phyloP scores from a whole-genome alignment of 2,113 vertebrate genomes.

The Sceloporus undulatus region DNA sequence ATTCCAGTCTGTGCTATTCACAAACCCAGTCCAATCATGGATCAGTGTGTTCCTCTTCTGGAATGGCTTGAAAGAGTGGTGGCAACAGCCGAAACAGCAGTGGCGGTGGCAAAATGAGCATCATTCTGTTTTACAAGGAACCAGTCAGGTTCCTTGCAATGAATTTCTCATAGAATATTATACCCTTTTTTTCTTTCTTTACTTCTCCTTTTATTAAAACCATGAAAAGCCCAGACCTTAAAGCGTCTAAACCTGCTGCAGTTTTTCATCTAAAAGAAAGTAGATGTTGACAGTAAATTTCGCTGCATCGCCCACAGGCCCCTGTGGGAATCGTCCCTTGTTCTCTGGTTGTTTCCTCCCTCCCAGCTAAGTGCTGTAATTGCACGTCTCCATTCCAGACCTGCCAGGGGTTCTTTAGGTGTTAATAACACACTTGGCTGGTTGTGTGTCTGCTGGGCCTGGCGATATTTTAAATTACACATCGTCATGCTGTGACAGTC shows the following conservation, averaged over 20 bases:
- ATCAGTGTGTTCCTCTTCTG: neutral
- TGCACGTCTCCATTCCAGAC: slow-evolving; percentile 38
- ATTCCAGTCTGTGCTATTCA: neutral
- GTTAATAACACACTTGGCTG: slow-evolving; percentile 43
- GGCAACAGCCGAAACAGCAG: too few relatives aligned
- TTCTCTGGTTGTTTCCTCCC: slow-evolving; percentile 17
- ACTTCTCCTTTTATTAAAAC: neutral
- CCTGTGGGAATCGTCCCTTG: slow-evolving; percentile 17
- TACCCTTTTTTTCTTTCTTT: neutral
- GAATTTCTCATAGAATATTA: neutral
- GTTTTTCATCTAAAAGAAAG: slow-evolving; percentile 23
- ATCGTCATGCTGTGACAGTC: neutral
- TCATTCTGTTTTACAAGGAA: neutral
- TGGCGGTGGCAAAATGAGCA: neutral
- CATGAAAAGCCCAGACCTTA: neutral
- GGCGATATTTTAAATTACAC: slow-evolving; percentile 31
- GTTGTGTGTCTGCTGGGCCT: slow-evolving; percentile 30
- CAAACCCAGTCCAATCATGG: neutral
- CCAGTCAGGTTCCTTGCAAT: neutral
- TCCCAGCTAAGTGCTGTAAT: slow-evolving; percentile 34
- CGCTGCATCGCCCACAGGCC: slow-evolving; percentile 31
- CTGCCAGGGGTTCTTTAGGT: slow-evolving; percentile 39
- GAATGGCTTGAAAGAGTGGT: too few relatives aligned
- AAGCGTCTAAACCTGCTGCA: slow-evolving; percentile 14
- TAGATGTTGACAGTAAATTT: slow-evolving; percentile 33